Evolutionary conservation across 2,113 vertebrate species (phyloP).

Genomic region (Leptosomus discolor): DNA sequence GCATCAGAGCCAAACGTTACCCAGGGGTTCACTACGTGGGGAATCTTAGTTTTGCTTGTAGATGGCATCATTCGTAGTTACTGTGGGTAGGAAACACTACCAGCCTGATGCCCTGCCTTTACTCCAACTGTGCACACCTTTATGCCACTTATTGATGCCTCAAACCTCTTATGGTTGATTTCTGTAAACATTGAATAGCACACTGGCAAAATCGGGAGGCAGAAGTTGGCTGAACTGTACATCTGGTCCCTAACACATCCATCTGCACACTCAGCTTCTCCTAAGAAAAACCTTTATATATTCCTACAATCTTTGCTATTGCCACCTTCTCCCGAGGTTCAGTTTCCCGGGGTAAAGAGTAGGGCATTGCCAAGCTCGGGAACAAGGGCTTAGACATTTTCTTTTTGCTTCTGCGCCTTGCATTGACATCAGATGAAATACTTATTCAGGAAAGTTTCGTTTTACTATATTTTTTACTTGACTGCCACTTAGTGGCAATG

Average conservation of each 20-base stretch:
- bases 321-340: not conserved
- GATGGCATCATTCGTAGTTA: rapidly evolving
- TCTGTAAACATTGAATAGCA: not conserved
- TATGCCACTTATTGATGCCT: not conserved
- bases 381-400: not conserved
- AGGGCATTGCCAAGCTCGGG: not conserved
- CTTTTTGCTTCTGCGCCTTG: not conserved
- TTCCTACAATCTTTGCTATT: not conserved
- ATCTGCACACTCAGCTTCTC: not conserved
- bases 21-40: not conserved
- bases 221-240: not conserved
- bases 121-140: not conserved
- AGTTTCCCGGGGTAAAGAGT: not conserved
- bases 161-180: not conserved
- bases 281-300: not conserved
- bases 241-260: not conserved
- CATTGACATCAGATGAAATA: not conserved
- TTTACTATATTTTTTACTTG: conserved; percentile 70
- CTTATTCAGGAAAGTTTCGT: not conserved
- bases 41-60: not conserved
- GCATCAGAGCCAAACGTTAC: not conserved
- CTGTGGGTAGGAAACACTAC: not conserved
- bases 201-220: not conserved
- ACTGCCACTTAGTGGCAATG: conserved; percentile 75
- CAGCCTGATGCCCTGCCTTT: not conserved